Base-by-base conservation (phyloP, 1,140 invertebrate genomes). In the Steinernema feltiae region DNA sequence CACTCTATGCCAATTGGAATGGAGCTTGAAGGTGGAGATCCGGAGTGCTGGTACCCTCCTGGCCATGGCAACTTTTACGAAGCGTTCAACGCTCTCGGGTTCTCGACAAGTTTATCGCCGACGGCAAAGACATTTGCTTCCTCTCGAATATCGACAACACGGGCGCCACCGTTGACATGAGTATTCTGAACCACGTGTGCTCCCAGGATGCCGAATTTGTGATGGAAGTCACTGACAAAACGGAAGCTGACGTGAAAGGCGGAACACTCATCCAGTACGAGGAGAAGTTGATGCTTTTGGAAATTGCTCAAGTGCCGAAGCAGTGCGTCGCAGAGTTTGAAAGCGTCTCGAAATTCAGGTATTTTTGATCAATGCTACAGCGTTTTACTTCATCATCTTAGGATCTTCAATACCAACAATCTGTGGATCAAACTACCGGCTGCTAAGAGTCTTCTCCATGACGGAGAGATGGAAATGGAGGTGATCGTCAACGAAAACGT, bases 171-270 rank as follows among this genome's bases (percentile, higher is more conserved):
- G 96, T 99, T 18, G 97, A 99, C 87, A 87, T 98, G 1, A 73
- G 80, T 30, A 84, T 84, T 73, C 79, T 84, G 31, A 85, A 85
- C 75, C 82, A 78, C 73, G 74, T 84, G 3, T 35, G 73, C 21
- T 31, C 70, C 30, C 53, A 72, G 17, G 48, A 30, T 30, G 53
- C 76, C 12, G 95, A 99, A 87, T 99, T 99, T 89, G 91, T 99
- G 1, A 99, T 99, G 97, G 97, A 99, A 90, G 95, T 98, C 1
- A 99, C 97, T 1, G 94, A 99, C 85, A 99, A 99, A 89, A 99
- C 97, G 1, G 91, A 93, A 84, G 96, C 97, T 85, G 97, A 99
- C 87, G 95, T 99, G 30, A 99, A 99, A 90, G 97, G 97, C 88
- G 97, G 97, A 86, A 99, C 97, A 18, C 88, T 99, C 0, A 97